Base-by-base conservation (phyloP, 1,140 invertebrate genomes). In the Ctenoplectra terminalis region DNA sequence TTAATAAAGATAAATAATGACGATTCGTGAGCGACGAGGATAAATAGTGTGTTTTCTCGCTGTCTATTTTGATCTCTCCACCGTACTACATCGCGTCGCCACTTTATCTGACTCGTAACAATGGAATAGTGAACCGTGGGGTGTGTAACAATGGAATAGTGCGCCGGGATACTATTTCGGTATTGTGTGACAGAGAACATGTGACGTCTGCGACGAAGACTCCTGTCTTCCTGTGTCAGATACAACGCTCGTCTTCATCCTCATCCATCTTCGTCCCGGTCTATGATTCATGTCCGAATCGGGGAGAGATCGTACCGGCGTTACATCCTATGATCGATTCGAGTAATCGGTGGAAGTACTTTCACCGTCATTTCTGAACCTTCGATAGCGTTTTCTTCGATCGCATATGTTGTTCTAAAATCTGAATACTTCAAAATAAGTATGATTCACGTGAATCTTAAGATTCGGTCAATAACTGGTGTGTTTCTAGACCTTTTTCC, bases 21-120 rank as follows among this genome's bases (percentile, higher is more conserved):
- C 15, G 20, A 73, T 43, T 31, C 37, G 11, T 6, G 54, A 43
- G 20, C 6, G 40, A 60, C n/a, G 20, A 60, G 40, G 23, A 58
- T 46, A 13, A 29, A 43, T 8, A 72, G 37, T 23, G 40, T 58
- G 52, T 8, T 40, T 54, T 60, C 20, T 29, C 34, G 46, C 15
- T 43, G n/a, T 37, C 60, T 50, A 75, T 64, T 64, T 50, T 50
- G 43, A 26, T 52, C 58, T n/a, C 15, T 48, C 13, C 29, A 34
- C 13, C 31, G 40, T 9, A 40, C 40, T 4, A 5, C 4, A 40
- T 40, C n/a, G 29, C 31, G 54, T n/a, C 50, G 40, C 56, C 56
- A 64, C 64, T 75, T 75, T 50, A 75, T 75, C 60, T 29, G 58
- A n/a, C 72, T 37, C 20, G 4, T 61, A 26, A 74, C 72, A 74